Evolutionary conservation across 2,888 invertebrate species (phyloP).

Genomic region (Hipparchia sbordonii): DNA sequence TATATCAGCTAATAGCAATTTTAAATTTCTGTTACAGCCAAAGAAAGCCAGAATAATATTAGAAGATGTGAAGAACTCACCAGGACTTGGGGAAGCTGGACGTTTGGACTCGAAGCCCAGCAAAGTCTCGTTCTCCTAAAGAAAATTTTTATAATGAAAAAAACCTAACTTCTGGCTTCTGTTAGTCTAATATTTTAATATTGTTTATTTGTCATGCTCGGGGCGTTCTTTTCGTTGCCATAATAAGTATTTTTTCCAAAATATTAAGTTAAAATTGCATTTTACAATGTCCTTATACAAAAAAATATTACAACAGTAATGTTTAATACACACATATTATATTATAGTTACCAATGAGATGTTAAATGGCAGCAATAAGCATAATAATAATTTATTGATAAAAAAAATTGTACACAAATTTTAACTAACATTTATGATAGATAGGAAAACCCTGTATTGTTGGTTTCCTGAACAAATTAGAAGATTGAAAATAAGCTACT

Average conservation of each 20-base stretch:
- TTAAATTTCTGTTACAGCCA: slow-evolving; percentile 35
- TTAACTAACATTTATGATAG: neutral
- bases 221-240: neutral
- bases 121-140: slow-evolving; percentile 6
- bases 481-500: too few relatives aligned
- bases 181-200: slow-evolving; percentile 11
- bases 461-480: neutral
- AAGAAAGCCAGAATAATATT: slow-evolving; percentile 30
- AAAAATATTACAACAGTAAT: neutral
- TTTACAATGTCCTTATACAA: slow-evolving; percentile 5
- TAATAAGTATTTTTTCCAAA: neutral
- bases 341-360: slow-evolving; percentile 16
- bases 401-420: neutral
- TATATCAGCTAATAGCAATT: slow-evolving; percentile 8
- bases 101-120: neutral
- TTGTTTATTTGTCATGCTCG: slow-evolving; percentile 5
- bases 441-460: neutral
- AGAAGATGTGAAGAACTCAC: slow-evolving; percentile 19
- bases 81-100: slow-evolving; percentile 6
- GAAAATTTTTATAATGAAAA: slow-evolving; percentile 1
- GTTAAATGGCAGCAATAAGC: slow-evolving; percentile 21
- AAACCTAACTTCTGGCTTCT: neutral
- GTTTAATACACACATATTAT: neutral
- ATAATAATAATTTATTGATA: neutral
- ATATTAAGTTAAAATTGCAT: slow-evolving; percentile 10